phyloP scores from a whole-genome alignment of 2,113 vertebrate species.

The Halcyon senegalensis region DNA sequence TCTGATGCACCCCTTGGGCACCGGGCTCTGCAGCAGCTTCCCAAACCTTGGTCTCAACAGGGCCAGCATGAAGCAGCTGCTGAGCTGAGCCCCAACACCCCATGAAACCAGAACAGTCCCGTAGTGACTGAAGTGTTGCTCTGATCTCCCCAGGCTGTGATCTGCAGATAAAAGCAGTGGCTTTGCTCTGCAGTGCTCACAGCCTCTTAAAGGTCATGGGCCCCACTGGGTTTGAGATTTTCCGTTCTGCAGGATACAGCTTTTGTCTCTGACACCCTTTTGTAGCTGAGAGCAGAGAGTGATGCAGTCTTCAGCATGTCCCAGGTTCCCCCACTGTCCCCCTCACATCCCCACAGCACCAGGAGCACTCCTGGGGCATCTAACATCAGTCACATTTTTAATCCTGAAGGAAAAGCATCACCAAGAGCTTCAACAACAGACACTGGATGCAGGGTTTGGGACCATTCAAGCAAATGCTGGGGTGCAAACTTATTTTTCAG shows the following conservation, averaged over 20 bases:
- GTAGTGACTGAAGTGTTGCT: rapidly evolving
- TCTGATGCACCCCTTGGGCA: rapidly evolving
- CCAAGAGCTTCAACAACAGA: neutral
- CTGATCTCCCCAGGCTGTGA: neutral
- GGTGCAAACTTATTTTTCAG: neutral
- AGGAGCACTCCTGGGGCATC: rapidly evolving
- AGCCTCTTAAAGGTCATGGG: neutral
- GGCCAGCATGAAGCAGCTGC: neutral
- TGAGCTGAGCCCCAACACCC: neutral
- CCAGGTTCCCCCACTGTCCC: no score
- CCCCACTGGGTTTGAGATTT: neutral
- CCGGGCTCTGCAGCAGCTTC: neutral
- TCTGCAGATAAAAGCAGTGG: neutral
- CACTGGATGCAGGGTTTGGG: rapidly evolving
- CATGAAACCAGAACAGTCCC: neutral
- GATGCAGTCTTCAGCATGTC: neutral
- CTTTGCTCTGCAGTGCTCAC: rapidly evolving
- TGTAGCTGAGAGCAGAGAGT: neutral
- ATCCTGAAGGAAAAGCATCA: neutral
- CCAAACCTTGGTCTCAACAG: neutral
- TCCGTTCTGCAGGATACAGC: neutral
- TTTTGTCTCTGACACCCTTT: neutral
- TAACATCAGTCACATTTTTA: rapidly evolving
- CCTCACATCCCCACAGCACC: rapidly evolving
- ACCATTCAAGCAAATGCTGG: neutral